Base-by-base conservation (phyloP, 1,140 invertebrate genomes). In the Drosophila nikananu region DNA sequence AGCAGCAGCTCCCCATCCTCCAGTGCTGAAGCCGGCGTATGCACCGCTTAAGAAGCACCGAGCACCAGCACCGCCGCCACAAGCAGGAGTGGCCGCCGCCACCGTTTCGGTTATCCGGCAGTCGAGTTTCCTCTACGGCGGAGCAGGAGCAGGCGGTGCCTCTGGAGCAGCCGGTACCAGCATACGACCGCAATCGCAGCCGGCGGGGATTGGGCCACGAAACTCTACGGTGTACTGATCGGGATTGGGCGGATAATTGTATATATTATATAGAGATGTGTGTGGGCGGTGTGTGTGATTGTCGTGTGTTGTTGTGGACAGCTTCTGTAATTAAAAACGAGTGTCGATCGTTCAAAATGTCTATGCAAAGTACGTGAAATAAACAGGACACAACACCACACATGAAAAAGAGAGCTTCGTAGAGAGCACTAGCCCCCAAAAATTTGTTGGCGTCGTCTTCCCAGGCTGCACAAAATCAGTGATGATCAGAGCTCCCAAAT, bases 41-140 rank as follows among this genome's bases (percentile, higher is more conserved):
- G 80, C 77, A 23, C 91, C 91, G 15, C 49, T 91, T 17, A 92
- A 92, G 59, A 92, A 92, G 52, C 76, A 92, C 60, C 82, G 91
- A 39, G 91, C 91, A 2, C 91, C 91, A 1, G 83, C 91, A 42
- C 91, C 91, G 30, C 91, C 91, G 3, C 91, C 91, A 2, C 91
- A 92, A 64, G 91, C 91, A 6, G 91, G 91, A 32, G 91, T 92
- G 19, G 91, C 91, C 7, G 91, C 91, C 21, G 91, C 91, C 59
- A 90, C 91, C 15, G 91, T 92, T 12, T 92, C 91, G 41, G 91
- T 92, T 19, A 92, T 92, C 77, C 84, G 91, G 57, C 87, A 92
- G 41, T 92, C 91, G 9, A 92, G 91, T 30, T 92, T 92, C 62
- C 82, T 92, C 1, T 92, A 92, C 75, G 91, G 91, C 54, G 78